phyloP scores from a whole-genome alignment of 2,113 vertebrate genomes.

The Gallinago media region DNA sequence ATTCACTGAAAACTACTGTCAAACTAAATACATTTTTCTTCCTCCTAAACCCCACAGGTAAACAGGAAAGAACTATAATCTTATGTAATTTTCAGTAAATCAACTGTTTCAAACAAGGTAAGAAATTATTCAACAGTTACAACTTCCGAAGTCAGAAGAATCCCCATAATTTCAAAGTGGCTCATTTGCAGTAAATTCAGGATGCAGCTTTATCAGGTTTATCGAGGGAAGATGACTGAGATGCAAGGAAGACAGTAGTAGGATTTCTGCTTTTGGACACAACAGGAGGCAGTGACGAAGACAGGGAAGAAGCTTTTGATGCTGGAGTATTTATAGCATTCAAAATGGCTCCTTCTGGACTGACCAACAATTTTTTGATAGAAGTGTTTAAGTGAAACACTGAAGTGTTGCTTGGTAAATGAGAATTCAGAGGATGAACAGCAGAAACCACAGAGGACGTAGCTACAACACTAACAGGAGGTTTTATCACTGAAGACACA shows the following conservation, averaged over 20 bases:
- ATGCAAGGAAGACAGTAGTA: constrained; percentile 69
- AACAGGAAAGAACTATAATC: constrained; percentile 49
- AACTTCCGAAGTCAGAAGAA: constrained; percentile 71
- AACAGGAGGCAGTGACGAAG: constrained; percentile 75
- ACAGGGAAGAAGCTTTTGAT: constrained; percentile 67
- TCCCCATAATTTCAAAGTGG: constrained; percentile 74
- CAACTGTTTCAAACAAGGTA: constrained; percentile 55
- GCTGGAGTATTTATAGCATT: constrained; percentile 82
- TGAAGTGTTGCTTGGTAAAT: constrained; percentile 70
- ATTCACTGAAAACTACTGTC: constrained; percentile 45
- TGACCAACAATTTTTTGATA: constrained; percentile 87
- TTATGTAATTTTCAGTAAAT: constrained; percentile 53
- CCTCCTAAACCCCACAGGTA: constrained; percentile 12
- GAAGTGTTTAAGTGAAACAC: constrained; percentile 76
- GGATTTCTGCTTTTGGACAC: constrained; percentile 75
- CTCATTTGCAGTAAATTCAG: constrained; percentile 73
- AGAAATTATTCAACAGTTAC: constrained; percentile 67
- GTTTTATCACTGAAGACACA: constrained; percentile 68
- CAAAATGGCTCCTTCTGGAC: constrained; percentile 90
- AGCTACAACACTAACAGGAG: constrained; percentile 51
- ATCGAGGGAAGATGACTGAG: constrained; percentile 75
- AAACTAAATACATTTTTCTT: constrained; percentile 47
- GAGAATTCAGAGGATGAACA: constrained; percentile 48
- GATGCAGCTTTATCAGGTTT: constrained; percentile 79
- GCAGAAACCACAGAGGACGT: constrained; percentile 72